A percentile compares a stretch with the other conserved stretches of the same genome.
Conservation (phyloP, 2,888 invertebrate species). For the Eudasyphora cyanicolor region DNA sequence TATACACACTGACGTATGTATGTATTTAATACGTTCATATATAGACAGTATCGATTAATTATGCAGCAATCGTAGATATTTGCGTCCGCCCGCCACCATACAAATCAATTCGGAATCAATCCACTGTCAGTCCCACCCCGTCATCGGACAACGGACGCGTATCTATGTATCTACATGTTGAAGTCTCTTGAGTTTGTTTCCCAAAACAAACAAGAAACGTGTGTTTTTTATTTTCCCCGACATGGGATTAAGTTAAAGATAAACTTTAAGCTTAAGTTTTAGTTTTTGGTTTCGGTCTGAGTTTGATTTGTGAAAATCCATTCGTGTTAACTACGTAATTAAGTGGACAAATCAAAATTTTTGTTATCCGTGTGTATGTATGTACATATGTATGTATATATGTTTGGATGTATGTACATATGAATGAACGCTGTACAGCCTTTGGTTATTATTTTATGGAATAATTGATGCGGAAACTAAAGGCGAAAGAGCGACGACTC, state of each 20-base stretch:
- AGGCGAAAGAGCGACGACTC: too few species aligned
- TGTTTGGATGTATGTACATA: too few species aligned
- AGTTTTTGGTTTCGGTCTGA: too few species aligned
- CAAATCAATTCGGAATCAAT: background rate
- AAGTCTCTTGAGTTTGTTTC: background rate
- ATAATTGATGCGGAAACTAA: slow-evolving; percentile 8
- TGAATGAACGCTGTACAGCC: background rate
- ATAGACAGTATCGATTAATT: too few species aligned
- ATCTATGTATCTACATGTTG: too few species aligned
- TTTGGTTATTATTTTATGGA: background rate
- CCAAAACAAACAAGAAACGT: background rate
- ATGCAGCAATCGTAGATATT: too few species aligned
- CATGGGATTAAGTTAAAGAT: too few species aligned
- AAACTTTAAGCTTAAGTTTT: too few species aligned
- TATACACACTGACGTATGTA: too few species aligned
- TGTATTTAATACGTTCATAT: too few species aligned
- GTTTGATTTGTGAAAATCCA: background rate
- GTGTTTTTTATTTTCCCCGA: background rate
- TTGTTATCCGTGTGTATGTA: background rate
- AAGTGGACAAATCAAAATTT: background rate
- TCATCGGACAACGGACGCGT: background rate
- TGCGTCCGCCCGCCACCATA: too few species aligned
- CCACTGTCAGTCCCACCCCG: background rate
- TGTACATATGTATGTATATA: background rate
- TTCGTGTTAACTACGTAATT: background rate